Evolutionary conservation across 2,797 vertebrate species (phyloP), one percentile per base, ranked within the genome.

Genomic region (Alca torda): DNA sequence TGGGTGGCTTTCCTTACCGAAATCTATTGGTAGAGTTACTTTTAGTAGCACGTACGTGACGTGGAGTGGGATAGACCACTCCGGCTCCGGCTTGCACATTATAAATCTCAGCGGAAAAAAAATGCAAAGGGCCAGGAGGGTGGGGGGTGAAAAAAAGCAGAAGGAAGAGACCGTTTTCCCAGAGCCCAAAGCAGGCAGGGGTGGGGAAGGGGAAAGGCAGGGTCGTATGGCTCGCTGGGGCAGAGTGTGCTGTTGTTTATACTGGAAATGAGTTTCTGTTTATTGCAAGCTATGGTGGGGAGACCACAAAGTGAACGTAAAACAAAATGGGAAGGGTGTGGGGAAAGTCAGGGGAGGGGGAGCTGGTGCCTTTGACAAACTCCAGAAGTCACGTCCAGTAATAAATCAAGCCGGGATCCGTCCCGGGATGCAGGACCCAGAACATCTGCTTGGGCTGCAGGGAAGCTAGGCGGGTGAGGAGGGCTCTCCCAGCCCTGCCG

Each of bases 331-430:
- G 94, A 90, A 90, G 90, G 78, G 89, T 89, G 88, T 95, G 96
- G 78, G 73, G 93, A 91, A 88, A 85, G 84, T n/a, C 89, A 77
- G 77, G 64, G 90, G 88, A 95, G 93, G 93, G 89, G 87, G 93
- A 93, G 84, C 2, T 91, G 81, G 95, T 91, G 95, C 83, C 53
- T 95, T 92, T 95, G 96, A 96, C 96, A 69, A 92, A 95, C 95
- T 97, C 94, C 96, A 97, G 97, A 92, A 97, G 95, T 96, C 93
- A 95, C 35, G 70, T 96, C 92, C 94, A 95, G 93, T 90, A 89
- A 94, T 96, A 96, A 97, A 97, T 97, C 96, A 96, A 89, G 84
- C 75, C 1, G 5, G 65, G 79, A 81, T 89, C 87, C 16, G 61
- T 96, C 96, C 85, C 12, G 0, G 90, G 69, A 84, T 76, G 73